Evolutionary conservation across 2,113 vertebrate species (phyloP).

Genomic region (Microtus ochrogaster): DNA sequence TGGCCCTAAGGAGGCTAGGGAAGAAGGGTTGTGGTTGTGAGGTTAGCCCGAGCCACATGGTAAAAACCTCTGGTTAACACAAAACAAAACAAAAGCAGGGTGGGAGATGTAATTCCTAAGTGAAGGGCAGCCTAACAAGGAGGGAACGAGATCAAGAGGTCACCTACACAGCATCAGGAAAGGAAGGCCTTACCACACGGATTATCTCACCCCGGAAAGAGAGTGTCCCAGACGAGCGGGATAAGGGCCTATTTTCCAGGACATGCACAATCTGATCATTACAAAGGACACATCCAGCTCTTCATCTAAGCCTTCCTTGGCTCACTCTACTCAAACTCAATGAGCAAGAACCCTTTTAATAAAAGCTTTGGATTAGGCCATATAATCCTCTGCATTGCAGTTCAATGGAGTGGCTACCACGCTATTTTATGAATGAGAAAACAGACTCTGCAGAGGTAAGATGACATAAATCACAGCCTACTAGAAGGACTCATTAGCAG

Average conservation of each 20-base stretch:
- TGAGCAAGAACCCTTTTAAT: not conserved
- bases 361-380: not conserved
- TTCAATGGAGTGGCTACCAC: not conserved
- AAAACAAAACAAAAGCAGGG: not conserved
- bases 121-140: not conserved
- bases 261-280: not conserved
- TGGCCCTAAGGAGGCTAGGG: not conserved
- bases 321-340: not conserved
- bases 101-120: not conserved
- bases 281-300: not conserved
- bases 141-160: not conserved
- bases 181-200: not conserved
- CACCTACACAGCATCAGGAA: not conserved
- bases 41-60: not conserved
- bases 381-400: not conserved
- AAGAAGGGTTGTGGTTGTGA: not conserved
- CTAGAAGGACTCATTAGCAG: not conserved
- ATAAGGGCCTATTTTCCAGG: not conserved
- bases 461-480: not conserved
- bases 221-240: not conserved
- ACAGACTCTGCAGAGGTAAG: not conserved
- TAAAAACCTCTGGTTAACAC: not conserved
- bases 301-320: not conserved
- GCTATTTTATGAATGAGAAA: not conserved
- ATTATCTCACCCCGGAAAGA: not conserved